A percentile compares a stretch with the other conserved stretches of the same genome.
Conservation (phyloP, 2,888 invertebrate genomes). For the Germaria angustata region DNA sequence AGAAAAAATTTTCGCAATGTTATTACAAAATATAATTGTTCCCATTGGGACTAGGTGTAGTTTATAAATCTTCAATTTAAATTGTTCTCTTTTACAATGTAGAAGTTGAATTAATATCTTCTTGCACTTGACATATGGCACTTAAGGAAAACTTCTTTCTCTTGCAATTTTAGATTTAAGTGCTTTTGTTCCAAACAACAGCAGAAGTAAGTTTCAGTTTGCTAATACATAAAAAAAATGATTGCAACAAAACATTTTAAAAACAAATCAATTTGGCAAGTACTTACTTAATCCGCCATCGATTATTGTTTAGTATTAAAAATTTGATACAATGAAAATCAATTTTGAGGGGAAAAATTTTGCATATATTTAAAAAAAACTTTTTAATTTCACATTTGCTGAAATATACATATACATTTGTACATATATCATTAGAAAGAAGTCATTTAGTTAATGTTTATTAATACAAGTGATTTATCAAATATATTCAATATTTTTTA, state of each 20-base stretch:
- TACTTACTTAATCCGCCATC: background rate
- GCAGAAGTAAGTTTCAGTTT: background rate
- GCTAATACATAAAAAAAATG: background rate
- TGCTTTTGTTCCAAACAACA: conserved; percentile 3
- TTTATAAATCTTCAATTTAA: conserved; percentile 8
- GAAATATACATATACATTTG: no score
- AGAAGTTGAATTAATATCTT: conserved; percentile 8
- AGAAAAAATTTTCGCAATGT: no score
- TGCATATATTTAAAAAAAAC: no score
- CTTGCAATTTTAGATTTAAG: conserved; percentile 19
- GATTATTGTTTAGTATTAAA: background rate
- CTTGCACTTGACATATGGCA: conserved; percentile 28
- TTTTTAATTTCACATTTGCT: no score
- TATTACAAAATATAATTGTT: no score
- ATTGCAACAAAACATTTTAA: conserved; percentile 2
- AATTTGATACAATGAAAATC: no score
- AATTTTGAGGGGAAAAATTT: no score
- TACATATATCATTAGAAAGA: no score
- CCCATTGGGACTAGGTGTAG: background rate
- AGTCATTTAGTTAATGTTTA: no score
- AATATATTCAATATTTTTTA: no score
- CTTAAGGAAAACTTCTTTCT: conserved; percentile 42
- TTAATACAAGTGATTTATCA: no score
- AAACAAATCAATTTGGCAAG: background rate
- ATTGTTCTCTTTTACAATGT: background rate